Base-by-base conservation (phyloP, 1,140 invertebrate species). In the Eufriesea mexicana region DNA sequence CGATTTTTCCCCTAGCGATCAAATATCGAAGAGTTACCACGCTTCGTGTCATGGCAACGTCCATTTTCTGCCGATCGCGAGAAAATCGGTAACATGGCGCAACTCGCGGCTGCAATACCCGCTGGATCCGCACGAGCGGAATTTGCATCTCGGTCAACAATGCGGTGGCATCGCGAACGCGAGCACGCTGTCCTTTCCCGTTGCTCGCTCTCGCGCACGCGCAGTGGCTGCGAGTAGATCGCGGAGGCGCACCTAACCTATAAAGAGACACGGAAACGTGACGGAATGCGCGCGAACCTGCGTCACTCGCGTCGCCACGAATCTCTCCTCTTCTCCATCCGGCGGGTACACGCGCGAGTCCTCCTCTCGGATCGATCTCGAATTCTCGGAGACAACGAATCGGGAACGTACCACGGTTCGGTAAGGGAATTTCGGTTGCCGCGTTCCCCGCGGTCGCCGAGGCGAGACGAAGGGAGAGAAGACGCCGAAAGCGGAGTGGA, bases 241-340 rank as follows among this genome's bases (percentile, higher is more conserved):
- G 75, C 57, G 73, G 61, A 80, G 88, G 88, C 88, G 82, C 84
- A 75, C 80, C 82, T 88, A 86, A 86, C 88, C 84, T 84, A 88
- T 83, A 88, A 88, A 89, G 73, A 86, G 82, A 77, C 83, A 83
- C 80, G 84, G 80, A 84, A 86, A 88, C 89, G 89, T 89, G 88
- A 87, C 67, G 89, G 87, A 87, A 90, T 90, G 89, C 87, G 59
- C 84, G 83, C 83, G 77, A 79, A 84, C 20, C 61, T 57, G 80
- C 85, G 75, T 71, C 49, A 62, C 45, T 70, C 51, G 78, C 70
- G 45, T 25, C 55, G 35, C 5, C 20, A 45, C n/a, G 23, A 42
- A 67, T 67, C 64, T 7, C n/a, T 45, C 25, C 62, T 42, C 25
- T 35, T 42, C 9, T 35, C 18, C 16, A 35, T 64, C 18, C 25